Evolutionary conservation across 2,113 vertebrate species (phyloP).

Genomic region (Callospermophilus lateralis): DNA sequence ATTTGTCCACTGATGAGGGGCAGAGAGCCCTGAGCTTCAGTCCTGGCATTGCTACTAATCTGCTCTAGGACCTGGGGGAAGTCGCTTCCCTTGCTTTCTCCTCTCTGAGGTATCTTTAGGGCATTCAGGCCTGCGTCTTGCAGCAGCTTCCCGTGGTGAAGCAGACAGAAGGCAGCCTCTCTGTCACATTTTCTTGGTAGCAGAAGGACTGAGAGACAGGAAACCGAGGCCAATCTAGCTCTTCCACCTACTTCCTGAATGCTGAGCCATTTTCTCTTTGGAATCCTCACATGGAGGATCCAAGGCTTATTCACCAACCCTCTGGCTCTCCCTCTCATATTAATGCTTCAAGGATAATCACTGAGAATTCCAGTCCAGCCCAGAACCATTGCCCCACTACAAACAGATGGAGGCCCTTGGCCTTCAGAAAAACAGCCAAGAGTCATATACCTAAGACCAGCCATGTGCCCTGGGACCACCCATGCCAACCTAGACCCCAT

Average conservation of each 20-base stretch:
- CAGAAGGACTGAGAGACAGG: slow-evolving; percentile 26
- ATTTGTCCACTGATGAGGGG: background rate
- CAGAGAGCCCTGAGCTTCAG: background rate
- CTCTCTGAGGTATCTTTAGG: background rate
- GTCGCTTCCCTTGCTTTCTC: background rate
- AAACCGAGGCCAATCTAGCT: background rate
- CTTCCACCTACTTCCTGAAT: background rate
- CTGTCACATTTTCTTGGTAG: background rate
- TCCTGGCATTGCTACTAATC: too few relatives aligned
- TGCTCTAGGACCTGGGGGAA: too few relatives aligned
- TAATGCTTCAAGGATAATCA: background rate
- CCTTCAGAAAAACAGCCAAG: background rate
- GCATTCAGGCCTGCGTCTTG: background rate
- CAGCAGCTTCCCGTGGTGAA: background rate
- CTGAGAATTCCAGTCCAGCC: background rate
- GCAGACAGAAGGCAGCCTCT: background rate
- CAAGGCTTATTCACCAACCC: background rate
- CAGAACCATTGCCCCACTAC: too few relatives aligned
- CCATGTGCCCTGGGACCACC: background rate
- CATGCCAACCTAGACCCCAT: background rate
- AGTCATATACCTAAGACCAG: background rate
- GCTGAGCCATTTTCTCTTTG: background rate
- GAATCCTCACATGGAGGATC: background rate
- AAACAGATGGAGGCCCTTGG: too few relatives aligned
- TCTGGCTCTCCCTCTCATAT: background rate